Percentiles rank a stretch among this genome's conserved stretches.
phyloP scores from a whole-genome alignment of 2,888 invertebrate species.

The Chelonus formosanus region DNA sequence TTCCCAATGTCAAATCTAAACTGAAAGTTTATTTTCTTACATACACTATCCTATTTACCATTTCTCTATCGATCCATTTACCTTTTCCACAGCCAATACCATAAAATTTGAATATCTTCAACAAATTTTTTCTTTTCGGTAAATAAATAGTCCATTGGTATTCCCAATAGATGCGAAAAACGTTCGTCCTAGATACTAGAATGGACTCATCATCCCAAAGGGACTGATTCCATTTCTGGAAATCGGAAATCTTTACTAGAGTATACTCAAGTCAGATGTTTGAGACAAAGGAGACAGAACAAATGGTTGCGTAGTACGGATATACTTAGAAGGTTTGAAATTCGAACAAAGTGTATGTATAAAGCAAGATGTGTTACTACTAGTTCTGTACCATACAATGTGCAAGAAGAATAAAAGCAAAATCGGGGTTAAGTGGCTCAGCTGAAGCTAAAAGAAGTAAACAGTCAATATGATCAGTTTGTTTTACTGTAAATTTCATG shows the following conservation, averaged over 20 bases:
- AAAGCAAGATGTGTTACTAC: too few relatives aligned
- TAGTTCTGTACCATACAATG: neutral
- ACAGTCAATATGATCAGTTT: constrained; percentile 36
- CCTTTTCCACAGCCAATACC: too few relatives aligned
- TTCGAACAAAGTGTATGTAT: constrained; percentile 17
- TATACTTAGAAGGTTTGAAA: neutral
- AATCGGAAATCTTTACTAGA: constrained; percentile 9
- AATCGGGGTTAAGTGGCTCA: constrained; percentile 38
- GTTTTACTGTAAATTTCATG: neutral
- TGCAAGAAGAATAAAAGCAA: constrained; percentile 14
- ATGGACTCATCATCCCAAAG: neutral
- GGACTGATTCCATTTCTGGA: constrained; percentile 16
- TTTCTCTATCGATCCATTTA: too few relatives aligned
- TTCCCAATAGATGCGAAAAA: neutral
- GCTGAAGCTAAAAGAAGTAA: constrained; percentile 32
- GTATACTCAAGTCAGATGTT: constrained; percentile 1
- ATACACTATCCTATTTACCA: too few relatives aligned
- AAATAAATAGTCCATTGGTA: too few relatives aligned
- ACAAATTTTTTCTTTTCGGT: too few relatives aligned
- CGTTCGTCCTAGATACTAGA: neutral
- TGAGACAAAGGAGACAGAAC: neutral
- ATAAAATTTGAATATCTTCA: too few relatives aligned
- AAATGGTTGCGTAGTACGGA: constrained; percentile 4
- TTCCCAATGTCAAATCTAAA: too few relatives aligned
- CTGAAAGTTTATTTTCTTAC: too few relatives aligned